These are phyloP conservation scores for Lithophane ornitopus DNA, from an alignment of 2,888 invertebrate genomes.

Conservation along the genomic window DNA sequence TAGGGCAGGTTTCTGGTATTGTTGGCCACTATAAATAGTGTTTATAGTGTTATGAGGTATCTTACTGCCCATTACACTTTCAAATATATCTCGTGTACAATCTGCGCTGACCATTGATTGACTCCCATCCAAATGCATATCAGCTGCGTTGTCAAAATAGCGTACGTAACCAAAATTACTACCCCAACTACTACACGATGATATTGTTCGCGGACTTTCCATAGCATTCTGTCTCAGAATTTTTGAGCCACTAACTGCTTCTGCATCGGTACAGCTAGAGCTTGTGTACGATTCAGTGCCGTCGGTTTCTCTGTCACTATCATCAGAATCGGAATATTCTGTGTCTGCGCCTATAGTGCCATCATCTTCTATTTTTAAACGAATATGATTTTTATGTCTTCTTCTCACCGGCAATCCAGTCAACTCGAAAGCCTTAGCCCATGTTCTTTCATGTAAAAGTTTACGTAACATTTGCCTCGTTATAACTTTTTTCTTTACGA, in stretches of 20 bases:
- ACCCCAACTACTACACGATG: slow-evolving; percentile 90
- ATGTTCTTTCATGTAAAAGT: slow-evolving; percentile 92
- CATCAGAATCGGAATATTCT: slow-evolving; percentile 84
- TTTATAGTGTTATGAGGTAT: slow-evolving; percentile 64
- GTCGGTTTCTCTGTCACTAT: slow-evolving; percentile 84
- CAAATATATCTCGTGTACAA: slow-evolving; percentile 85
- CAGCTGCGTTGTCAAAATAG: slow-evolving; percentile 90
- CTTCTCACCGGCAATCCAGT: slow-evolving; percentile 85
- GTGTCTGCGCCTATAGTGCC: slow-evolving; percentile 85
- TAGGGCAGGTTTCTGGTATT: slow-evolving; percentile 69
- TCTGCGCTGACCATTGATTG: slow-evolving; percentile 78
- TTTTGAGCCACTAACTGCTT: slow-evolving; percentile 77
- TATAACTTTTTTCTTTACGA: slow-evolving; percentile 93
- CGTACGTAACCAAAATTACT: slow-evolving; percentile 93
- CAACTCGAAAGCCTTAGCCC: slow-evolving; percentile 88
- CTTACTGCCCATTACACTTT: slow-evolving; percentile 66
- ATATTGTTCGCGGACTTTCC: slow-evolving; percentile 86
- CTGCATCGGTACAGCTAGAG: slow-evolving; percentile 83
- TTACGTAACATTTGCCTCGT: slow-evolving; percentile 93
- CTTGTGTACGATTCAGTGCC: slow-evolving; percentile 84
- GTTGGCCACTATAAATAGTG: slow-evolving; percentile 65
- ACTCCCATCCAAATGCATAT: slow-evolving; percentile 80
- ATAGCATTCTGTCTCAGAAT: slow-evolving; percentile 91
- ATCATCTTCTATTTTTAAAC: slow-evolving; percentile 84
- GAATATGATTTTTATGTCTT: slow-evolving; percentile 86